Evolutionary conservation across 2,888 invertebrate genomes (phyloP), one percentile per base, ranked within the genome.

Genomic region (Ryuthela nishihirai): DNA sequence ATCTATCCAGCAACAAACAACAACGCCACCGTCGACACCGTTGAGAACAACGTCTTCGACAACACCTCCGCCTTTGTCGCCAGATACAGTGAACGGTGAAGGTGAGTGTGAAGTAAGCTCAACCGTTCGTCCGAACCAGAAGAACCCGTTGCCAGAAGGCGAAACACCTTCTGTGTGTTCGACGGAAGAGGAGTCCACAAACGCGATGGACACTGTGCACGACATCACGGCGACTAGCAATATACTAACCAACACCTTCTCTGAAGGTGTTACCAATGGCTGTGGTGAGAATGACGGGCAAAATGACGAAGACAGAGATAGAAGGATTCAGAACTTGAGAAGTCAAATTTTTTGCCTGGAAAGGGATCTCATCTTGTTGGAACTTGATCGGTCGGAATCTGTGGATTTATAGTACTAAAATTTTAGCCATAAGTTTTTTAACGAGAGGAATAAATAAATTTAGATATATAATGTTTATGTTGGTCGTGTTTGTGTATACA

Each of bases 391-490:
- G 32, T 53, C 59, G 15, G 59, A 59, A 15, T 24, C 53, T 2
- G 43, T 59, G 26, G 59, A 59, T 35, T 53, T 59, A 53, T 59
- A 53, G n/a, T n/a, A n/a, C n/a, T n/a, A n/a, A n/a, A n/a, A n/a
- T n/a, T n/a, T n/a, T n/a, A n/a, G n/a, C n/a, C n/a, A n/a, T n/a
- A n/a, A n/a, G n/a, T n/a, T n/a, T n/a, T n/a, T n/a, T n/a, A n/a
- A n/a, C n/a, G n/a, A n/a, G n/a, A n/a, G n/a, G n/a, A n/a, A n/a
- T n/a, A n/a, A n/a, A n/a, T n/a, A n/a, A n/a, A n/a, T n/a, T n/a
- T n/a, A n/a, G n/a, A n/a, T n/a, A n/a, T n/a, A n/a, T n/a, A n/a
- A n/a, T n/a, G n/a, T n/a, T n/a, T n/a, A n/a, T n/a, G n/a, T n/a
- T n/a, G n/a, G n/a, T n/a, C n/a, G n/a, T n/a, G n/a, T n/a, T n/a